phyloP scores from a whole-genome alignment of 2,797 vertebrate genomes.

The Acestrorhynchus altus region DNA sequence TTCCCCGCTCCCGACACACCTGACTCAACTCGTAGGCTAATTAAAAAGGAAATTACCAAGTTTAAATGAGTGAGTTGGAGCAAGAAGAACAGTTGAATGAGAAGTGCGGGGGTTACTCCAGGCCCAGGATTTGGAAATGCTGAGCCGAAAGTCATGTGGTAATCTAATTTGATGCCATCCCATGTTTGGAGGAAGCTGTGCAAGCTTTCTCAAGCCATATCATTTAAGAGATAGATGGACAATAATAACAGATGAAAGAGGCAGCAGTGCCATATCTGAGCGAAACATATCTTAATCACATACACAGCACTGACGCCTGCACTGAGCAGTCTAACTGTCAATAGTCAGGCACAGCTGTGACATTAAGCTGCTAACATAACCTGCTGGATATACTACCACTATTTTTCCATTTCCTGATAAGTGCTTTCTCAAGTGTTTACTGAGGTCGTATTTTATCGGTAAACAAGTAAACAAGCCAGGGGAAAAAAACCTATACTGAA shows the following conservation, averaged over 20 bases:
- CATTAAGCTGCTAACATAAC: background rate
- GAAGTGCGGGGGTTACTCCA: background rate
- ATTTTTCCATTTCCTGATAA: background rate
- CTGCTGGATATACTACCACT: background rate
- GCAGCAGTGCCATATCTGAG: background rate
- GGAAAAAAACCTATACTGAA: background rate
- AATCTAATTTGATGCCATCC: background rate
- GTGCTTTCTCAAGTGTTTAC: background rate
- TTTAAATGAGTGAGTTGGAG: conserved; percentile 1
- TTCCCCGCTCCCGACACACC: background rate
- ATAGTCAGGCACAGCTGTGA: background rate
- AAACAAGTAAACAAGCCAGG: conserved; percentile 5
- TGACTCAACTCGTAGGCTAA: conserved; percentile 1
- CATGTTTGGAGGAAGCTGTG: background rate
- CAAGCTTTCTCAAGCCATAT: background rate
- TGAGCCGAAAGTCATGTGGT: background rate
- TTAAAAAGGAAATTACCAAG: conserved; percentile 21
- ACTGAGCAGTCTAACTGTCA: too few relatives aligned
- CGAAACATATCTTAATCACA: background rate
- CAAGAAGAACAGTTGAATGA: background rate
- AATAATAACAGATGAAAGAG: background rate
- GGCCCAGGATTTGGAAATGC: background rate
- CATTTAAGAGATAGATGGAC: background rate
- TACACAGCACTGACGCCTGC: background rate
- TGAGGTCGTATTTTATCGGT: background rate